phyloP scores from a whole-genome alignment of 2,888 invertebrate species.

The Venustoraphidia nigricollis region DNA sequence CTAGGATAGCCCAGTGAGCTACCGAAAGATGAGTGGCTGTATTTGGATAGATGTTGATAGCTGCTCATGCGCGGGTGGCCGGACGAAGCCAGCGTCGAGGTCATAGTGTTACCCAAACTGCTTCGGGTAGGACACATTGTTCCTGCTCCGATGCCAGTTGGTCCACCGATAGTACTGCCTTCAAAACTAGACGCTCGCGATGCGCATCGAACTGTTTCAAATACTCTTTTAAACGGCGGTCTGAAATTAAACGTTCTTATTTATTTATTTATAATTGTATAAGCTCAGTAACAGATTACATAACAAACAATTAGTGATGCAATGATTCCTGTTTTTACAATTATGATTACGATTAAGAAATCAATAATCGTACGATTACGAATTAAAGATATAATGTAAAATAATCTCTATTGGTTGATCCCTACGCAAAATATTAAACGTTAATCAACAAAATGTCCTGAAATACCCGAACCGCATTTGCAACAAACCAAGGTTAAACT shows the following conservation, averaged over 20 bases:
- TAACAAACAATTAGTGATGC: too few species aligned
- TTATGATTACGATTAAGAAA: too few species aligned
- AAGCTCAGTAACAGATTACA: too few species aligned
- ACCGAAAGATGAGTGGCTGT: conserved; percentile 19
- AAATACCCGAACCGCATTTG: too few species aligned
- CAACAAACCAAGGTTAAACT: too few species aligned
- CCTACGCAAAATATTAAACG: too few species aligned
- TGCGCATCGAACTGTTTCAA: conserved; percentile 79
- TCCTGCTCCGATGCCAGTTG: conserved; percentile 11
- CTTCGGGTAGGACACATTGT: conserved; percentile 18
- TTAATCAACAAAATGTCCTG: too few species aligned
- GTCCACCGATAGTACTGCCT: conserved; percentile 14
- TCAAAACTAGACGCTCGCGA: conserved; percentile 37
- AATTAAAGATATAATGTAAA: too few species aligned
- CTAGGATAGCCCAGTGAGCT: conserved; percentile 32
- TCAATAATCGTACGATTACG: too few species aligned
- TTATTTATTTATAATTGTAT: too few species aligned
- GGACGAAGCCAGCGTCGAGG: conserved; percentile 27
- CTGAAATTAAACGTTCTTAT: conserved; percentile 28
- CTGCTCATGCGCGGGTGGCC: conserved; percentile 40
- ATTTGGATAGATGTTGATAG: conserved; percentile 31
- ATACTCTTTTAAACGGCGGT: conserved; percentile 73
- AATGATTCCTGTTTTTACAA: too few species aligned
- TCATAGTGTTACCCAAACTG: conserved; percentile 23
- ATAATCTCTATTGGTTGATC: too few species aligned